Evolutionary conservation across 2,888 invertebrate species (phyloP), one percentile per base, ranked within the genome.

Genomic region (Microplitis manilae): DNA sequence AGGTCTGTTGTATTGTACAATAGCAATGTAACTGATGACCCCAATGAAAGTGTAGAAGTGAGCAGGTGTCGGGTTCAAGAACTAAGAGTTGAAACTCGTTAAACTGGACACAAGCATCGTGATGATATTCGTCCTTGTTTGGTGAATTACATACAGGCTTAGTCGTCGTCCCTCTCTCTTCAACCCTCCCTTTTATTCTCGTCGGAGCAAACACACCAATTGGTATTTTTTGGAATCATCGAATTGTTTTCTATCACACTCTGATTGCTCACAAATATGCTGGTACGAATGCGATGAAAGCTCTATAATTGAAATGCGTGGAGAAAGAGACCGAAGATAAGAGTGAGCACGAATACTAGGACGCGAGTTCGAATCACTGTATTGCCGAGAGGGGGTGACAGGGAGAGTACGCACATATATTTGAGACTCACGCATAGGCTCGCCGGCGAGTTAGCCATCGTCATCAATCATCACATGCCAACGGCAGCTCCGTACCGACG

Each of bases 381-480:
- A 41, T 64, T 60, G 68, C 41, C 30, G 76, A 73, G 65, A 73
- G 41, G 65, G 62, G 60, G 71, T 61, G 30, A 73, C 73, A 60
- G 69, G 77, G 75, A 59, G 69, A 71, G 40, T 60, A 50, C 68
- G 17, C 68, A 72, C 75, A 72, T 75, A 72, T 65, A 74, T 50
- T 72, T 76, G 71, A 64, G 39, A 59, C 30, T 61, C 78, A 77
- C 77, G 72, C 69, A 50, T 61, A 65, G 73, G 80, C 79, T 38
- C 60, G 20, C n/a, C 79, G 79, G 78, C 60, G 79, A 65, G 65
- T 65, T 65, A 82, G 83, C 82, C 86, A 85, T 87, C 86, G 88
- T 88, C 88, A 88, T 88, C 88, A 88, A 88, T 88, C 88, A 88
- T 88, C 86, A 85, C 88, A 85, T 86, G 88, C 88, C 88, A 88